phyloP scores from a whole-genome alignment of 2,113 vertebrate species.

The Platichthys stellatus region DNA sequence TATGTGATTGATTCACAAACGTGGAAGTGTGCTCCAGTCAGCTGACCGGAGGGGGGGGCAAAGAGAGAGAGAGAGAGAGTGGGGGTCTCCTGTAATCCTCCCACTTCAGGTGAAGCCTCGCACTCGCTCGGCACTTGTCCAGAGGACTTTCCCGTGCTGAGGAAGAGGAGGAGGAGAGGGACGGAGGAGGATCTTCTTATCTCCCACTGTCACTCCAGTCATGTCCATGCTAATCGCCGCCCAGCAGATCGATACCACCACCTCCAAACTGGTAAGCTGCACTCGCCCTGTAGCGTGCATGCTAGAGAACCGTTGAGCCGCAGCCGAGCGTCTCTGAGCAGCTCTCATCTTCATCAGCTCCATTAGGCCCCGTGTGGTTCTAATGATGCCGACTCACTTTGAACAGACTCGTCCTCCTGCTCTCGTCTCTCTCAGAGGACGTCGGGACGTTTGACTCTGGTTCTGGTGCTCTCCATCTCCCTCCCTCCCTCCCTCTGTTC shows the following conservation, averaged over 20 bases:
- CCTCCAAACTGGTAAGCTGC: conserved; percentile 78
- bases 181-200: neutral
- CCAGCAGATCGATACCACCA: conserved; percentile 71
- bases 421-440: neutral
- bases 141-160: conserved; percentile 47
- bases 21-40: conserved; percentile 41
- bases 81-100: conserved; percentile 50
- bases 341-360: conserved; percentile 1
- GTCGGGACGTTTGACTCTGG: neutral
- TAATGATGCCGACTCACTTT: conserved; percentile 9
- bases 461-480: conserved; percentile 5
- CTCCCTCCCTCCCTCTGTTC: conserved; percentile 9
- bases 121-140: conserved; percentile 39
- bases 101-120: conserved; percentile 47
- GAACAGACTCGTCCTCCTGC: neutral
- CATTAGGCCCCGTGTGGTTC: conserved; percentile 19
- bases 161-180: conserved; percentile 13
- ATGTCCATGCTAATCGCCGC: conserved; percentile 79
- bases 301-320: conserved; percentile 39
- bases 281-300: conserved; percentile 17
- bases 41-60: neutral
- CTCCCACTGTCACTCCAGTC: conserved; percentile 28
- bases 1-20: conserved; percentile 70
- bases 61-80: neutral
- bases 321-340: neutral